Evolutionary conservation across 2,888 invertebrate genomes (phyloP).

Genomic region (Pteria penguin): DNA sequence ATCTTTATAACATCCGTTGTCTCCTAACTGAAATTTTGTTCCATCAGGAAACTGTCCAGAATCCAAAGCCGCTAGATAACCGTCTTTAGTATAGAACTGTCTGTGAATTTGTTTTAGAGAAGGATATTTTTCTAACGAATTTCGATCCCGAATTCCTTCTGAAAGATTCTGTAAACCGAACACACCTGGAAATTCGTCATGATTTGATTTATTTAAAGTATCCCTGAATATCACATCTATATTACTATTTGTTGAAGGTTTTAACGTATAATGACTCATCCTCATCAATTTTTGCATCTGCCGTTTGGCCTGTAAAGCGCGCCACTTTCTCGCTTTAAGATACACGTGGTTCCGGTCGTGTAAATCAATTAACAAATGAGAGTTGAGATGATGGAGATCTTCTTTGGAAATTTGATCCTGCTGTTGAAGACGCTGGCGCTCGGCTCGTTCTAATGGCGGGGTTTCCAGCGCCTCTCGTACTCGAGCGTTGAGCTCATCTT

Average conservation of each 20-base stretch:
- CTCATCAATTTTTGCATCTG: constrained; percentile 60
- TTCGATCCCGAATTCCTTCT: constrained; percentile 67
- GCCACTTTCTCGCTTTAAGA: constrained; percentile 65
- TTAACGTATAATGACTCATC: constrained; percentile 51
- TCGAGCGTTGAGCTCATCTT: constrained; percentile 74
- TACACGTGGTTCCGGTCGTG: constrained; percentile 66
- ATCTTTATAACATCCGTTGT: constrained; percentile 70
- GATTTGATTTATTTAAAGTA: constrained; percentile 68
- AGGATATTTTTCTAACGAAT: constrained; percentile 58
- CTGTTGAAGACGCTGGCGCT: constrained; percentile 39
- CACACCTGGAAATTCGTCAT: constrained; percentile 70
- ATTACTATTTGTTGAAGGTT: constrained; percentile 46
- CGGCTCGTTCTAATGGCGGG: constrained; percentile 71
- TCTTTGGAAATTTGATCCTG: constrained; percentile 47
- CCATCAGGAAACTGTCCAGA: constrained; percentile 73
- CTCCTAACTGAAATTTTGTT: constrained; percentile 55
- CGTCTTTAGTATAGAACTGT: constrained; percentile 73
- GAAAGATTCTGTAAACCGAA: constrained; percentile 67
- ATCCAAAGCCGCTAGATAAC: constrained; percentile 68
- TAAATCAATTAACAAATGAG: constrained; percentile 67
- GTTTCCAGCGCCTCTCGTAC: constrained; percentile 78
- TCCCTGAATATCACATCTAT: constrained; percentile 68
- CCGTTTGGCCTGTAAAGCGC: constrained; percentile 64
- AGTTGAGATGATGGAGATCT: constrained; percentile 65
- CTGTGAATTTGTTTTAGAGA: constrained; percentile 57